Conservation (phyloP, 1,140 invertebrate species). For the Linepithema humile region DNA sequence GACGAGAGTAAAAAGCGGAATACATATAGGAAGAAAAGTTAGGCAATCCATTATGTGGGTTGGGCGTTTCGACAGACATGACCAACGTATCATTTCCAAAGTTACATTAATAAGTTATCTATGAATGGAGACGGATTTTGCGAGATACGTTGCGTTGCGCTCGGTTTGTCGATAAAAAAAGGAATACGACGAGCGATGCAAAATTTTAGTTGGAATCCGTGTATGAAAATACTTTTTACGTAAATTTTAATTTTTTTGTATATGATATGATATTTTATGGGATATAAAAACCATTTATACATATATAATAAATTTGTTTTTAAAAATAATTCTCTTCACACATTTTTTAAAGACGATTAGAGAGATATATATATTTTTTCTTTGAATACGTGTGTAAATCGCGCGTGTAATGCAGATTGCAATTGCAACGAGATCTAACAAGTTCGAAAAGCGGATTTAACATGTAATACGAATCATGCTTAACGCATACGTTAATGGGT, state of each 20-base stretch:
- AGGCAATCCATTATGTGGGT: constrained; percentile 64
- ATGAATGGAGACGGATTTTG: constrained; percentile 27
- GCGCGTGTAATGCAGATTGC: constrained; percentile 20
- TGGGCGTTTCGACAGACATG: constrained; percentile 47
- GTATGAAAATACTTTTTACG: not conserved
- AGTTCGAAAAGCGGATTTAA: constrained; percentile 4
- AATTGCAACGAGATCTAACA: constrained; percentile 12
- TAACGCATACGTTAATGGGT: constrained; percentile 42
- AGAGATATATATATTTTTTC: constrained; percentile 5
- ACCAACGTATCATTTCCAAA: constrained; percentile 33
- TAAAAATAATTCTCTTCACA: not conserved
- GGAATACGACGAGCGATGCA: too few species aligned
- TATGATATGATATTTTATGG: too few species aligned
- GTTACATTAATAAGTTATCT: not conserved
- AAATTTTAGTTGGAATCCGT: not conserved
- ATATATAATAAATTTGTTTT: not conserved
- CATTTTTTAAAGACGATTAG: not conserved
- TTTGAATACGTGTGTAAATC: constrained; percentile 36
- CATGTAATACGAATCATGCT: constrained; percentile 34
- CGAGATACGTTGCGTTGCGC: not conserved
- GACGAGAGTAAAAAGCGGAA: not conserved
- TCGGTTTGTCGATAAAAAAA: not conserved
- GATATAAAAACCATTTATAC: not conserved
- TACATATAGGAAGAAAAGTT: constrained; percentile 60
- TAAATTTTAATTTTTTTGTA: not conserved